Evolutionary conservation across 2,113 vertebrate genomes (phyloP), one percentile per base, ranked within the genome.

Genomic region (Saimiri boliviensis): DNA sequence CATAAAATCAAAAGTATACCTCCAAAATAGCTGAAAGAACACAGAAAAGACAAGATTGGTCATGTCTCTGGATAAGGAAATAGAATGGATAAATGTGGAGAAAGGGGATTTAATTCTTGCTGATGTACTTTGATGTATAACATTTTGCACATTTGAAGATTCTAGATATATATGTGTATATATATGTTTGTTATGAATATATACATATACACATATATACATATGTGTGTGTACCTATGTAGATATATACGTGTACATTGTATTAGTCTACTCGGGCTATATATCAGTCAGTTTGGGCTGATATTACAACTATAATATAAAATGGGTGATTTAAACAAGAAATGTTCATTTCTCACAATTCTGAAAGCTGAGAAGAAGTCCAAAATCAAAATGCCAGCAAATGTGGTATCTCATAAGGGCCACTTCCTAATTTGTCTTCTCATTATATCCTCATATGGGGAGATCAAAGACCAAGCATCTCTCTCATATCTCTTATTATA

Each of bases 191-290:
- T 66, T 66, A 4, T 70, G 49, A 16, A 23, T 47, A 40, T 37
- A 8, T 25, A 19, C 35, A 5, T 70, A 8, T 25, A 19, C 35
- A 2, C 42, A 2, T 2, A 56, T 56, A 56, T 56, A 58, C 21
- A 0, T 60, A 4, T 79, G n/a, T 27, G 40, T n/a, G n/a, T 30
- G 0, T 40, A 0, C 35, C 9, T n/a, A 11, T n/a, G 3, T 27
- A 8, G 17, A 32, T 12, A 12, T 3, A 37, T 63, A 20, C 12
- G 37, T 52, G 9, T 19, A 27, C 10, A 30, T 2, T 42, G 3
- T 56, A 58, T 42, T 91, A 74, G 37, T 58, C 3, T 12, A 49
- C 9, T 37, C 21, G 30, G 45, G 47, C 16, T 37, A 0, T 25
- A 12, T 21, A 42, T 54, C 35, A 19, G 9, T 93, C 17, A 79